Evolutionary conservation across 1,140 invertebrate species (phyloP), one percentile per base, ranked within the genome.

Genomic region (Drosophila bocqueti): DNA sequence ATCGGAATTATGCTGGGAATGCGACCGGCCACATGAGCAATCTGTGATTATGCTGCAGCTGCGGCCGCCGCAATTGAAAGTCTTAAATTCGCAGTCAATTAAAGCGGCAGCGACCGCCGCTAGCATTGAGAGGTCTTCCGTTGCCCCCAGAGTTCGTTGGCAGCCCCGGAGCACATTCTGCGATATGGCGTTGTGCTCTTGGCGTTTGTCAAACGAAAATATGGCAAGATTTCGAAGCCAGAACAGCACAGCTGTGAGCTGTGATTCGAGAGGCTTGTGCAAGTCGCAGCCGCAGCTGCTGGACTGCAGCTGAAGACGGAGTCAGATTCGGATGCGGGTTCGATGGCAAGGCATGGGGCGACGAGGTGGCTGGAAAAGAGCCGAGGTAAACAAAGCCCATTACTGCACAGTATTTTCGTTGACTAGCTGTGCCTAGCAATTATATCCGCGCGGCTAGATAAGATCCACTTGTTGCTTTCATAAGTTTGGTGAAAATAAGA

Each of bases 1-100:
- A 36, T 34, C 55, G 49, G 15, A 72, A 81, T 11, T 54, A 79
- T 78, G 80, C 64, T 75, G 69, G 36, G 69, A 83, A 76, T 83
- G 65, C 71, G 50, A 60, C 34, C 52, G 21, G 59, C 65, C 61
- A 31, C 45, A 62, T 61, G 45, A 46, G 38, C 42, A 18, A 79
- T 79, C 54, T 61, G 63, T 50, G 63, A 58, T 74, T 57, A 74
- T 62, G 75, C 31, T 68, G 62, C 67, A 71, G 50, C 40, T 71
- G 65, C 67, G 45, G 40, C 34, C 40, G 68, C 68, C 18, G 80
- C 62, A 79, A 72, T 72, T 76, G 58, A 63, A 73, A 76, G 65
- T 83, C 47, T 52, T 43, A 45, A 38, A 47, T 49, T 72, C 7
- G 43, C 58, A 61, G 65, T 72, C 76, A 43, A 83, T 81, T 76